Evolutionary conservation across 2,888 invertebrate genomes (phyloP).

Genomic region (Gryllus longicercus): DNA sequence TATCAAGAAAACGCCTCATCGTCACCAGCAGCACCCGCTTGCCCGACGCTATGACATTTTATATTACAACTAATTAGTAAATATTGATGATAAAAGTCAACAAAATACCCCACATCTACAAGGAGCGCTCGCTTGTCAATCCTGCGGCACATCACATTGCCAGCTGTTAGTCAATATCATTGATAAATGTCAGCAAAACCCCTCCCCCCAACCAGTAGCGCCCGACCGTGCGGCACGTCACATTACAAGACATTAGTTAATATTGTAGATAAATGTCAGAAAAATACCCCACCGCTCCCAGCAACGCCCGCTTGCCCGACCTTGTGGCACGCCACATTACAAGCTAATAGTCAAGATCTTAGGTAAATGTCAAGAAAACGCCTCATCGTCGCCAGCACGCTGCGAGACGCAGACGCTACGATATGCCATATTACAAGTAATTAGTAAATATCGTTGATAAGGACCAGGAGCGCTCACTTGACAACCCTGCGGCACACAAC

Average conservation of each 20-base stretch:
- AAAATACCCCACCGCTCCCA: background rate
- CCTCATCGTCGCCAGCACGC: constrained; percentile 77
- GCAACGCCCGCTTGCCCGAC: constrained; percentile 53
- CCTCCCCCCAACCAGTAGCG: constrained; percentile 87
- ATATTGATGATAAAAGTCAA: too few relatives aligned
- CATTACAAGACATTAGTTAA: background rate
- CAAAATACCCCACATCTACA: too few relatives aligned
- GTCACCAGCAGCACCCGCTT: too few relatives aligned
- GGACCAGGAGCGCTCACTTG: too few relatives aligned
- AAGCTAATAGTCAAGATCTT: too few relatives aligned
- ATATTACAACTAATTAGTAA: too few relatives aligned
- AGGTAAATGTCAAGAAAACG: constrained; percentile 44
- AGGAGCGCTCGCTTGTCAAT: constrained; percentile 92
- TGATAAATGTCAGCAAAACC: constrained; percentile 43
- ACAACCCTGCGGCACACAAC: constrained; percentile 53
- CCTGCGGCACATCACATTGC: too few relatives aligned
- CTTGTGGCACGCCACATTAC: too few relatives aligned
- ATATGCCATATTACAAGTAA: constrained; percentile 24
- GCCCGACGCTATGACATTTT: too few relatives aligned
- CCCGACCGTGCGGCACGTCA: constrained; percentile 68
- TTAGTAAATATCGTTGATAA: background rate
- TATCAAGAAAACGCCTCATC: constrained; percentile 58
- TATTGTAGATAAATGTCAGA: background rate
- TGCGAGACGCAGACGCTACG: constrained; percentile 56
- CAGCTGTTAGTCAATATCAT: too few relatives aligned